Conservation (phyloP, 1,140 invertebrate genomes). For the Ips typographus region DNA sequence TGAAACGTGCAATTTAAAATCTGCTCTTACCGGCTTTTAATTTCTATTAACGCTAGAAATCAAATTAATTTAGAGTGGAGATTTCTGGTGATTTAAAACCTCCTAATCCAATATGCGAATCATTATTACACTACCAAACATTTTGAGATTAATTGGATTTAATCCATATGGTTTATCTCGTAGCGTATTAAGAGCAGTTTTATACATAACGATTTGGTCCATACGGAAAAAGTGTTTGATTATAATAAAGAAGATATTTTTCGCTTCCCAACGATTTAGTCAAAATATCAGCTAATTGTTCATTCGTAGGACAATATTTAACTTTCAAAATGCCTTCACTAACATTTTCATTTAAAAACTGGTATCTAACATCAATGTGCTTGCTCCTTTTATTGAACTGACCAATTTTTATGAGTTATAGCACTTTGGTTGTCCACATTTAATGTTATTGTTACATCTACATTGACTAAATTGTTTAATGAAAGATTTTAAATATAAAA, state of each 20-base stretch:
- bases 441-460: not conserved
- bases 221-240: no score
- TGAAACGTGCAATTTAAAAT: no score
- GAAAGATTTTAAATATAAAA: not conserved
- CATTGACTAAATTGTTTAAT: not conserved
- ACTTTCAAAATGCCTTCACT: not conserved
- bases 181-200: no score
- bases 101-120: no score
- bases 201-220: no score
- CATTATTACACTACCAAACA: no score
- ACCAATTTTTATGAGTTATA: not conserved
- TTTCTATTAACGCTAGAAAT: no score
- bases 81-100: no score
- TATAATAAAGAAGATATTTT: not conserved
- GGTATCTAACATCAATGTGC: not conserved
- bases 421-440: not conserved
- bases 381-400: slow-evolving; percentile 2
- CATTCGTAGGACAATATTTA: not conserved
- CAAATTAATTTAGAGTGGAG: no score
- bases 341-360: not conserved
- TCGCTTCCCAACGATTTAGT: not conserved
- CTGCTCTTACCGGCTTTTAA: no score
- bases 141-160: no score
- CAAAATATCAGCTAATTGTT: not conserved
- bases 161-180: no score